Base-by-base conservation (phyloP, 1,140 invertebrate species). In the Aphaenogaster floridana region DNA sequence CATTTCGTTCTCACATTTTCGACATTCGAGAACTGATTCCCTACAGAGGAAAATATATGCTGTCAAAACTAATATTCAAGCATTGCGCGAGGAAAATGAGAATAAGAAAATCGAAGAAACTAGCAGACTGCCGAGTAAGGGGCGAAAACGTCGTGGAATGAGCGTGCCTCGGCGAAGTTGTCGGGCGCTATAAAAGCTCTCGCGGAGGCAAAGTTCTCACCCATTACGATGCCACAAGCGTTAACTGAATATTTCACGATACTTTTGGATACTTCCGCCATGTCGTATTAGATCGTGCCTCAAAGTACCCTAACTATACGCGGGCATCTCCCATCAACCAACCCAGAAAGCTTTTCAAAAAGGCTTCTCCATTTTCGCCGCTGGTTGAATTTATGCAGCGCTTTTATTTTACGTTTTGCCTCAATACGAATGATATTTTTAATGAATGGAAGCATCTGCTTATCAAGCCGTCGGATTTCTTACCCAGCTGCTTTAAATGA, bases 171-270 rank as follows among this genome's bases (percentile, higher is more conserved):
- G 54, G 11, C 57, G 13, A 52, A 77, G 36, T 69, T 80, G 63
- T 69, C 78, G 36, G 48, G 72, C 69, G 78, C 57, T 69, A 81
- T 63, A 64, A 87, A 87, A 88, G 83, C 69, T 54, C 78, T 85
- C 36, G 64, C 57, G 76, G 68, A 88, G 87, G 66, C 84, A 88
- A 88, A 91, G 88, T 92, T 86, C 79, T 80, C 74, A n/a, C 50
- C 81, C 36, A 92, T 93, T 93, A 92, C 80, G 87, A 91, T 81
- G 68, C 77, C 68, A 85, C 74, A 28, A 86, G 83, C 71, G 88
- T 83, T 92, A 89, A 90, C 78, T 92, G 88, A 92, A 93, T 92
- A 91, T 93, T 92, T 93, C 83, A 93, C 59, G 71, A 91, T 92
- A 92, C 87, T 92, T 91, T 91, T 78, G 80, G 80, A 86, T 63